Base-by-base conservation (phyloP, 2,888 invertebrate genomes). In the Callyntrura guangdongensis region DNA sequence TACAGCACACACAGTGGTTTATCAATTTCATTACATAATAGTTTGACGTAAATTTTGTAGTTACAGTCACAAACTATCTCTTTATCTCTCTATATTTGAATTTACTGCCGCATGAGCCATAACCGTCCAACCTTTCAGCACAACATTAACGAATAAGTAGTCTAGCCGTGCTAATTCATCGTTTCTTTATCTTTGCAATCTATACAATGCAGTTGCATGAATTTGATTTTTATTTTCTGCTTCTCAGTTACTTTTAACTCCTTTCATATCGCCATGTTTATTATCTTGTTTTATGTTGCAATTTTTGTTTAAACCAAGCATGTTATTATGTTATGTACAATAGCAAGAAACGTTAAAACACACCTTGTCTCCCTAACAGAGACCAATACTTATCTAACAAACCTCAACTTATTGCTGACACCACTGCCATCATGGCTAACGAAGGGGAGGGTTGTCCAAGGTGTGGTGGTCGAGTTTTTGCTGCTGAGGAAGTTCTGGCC, bases 401-500 rank as follows among this genome's bases (percentile, higher is more conserved):
- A 89, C 94, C 94, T 12, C 93, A 93, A 67, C 91, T 97, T 94
- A 96, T 97, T 94, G 93, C 93, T 67, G 97, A 98, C 95, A 98
- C 98, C 22, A 97, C 97, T 61, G 95, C 95, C 91, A 98, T 98
- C 95, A 96, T 96, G 95, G 98, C 98, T 14, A 92, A 91, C 20
- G 97, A 97, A 77, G 98, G 98, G 94, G 97, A 98, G 95, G 98
- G 98, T 86, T 98, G 98, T 94, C 98, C 98, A 2, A 96, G 98
- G 94, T 98, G 98, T 95, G 98, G 98, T 82, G 98, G 98, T 72
- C 97, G 97, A 36, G 98, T 98, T 20, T 99, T 97, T 95, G 98
- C 98, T 93, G 99, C 99, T 72, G 99, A 99, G 95, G 97, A 98
- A 95, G 98, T 98, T 90, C 96, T 99, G 91, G 98, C 98, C 84